Conservation (phyloP, 2,797 vertebrate genomes). For the Hozukius guyotensis region DNA sequence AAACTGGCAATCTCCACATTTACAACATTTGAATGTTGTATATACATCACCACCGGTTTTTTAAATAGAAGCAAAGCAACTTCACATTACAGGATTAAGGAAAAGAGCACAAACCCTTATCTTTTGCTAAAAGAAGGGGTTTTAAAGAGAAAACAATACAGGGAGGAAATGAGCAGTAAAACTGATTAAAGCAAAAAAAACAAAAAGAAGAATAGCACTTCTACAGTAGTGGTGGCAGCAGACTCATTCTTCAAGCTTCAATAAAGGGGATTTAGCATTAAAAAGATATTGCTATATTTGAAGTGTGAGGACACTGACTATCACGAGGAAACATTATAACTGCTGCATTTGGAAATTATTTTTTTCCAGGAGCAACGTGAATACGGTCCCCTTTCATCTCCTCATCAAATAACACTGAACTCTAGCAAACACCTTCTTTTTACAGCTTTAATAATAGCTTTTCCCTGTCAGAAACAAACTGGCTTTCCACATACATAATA, state of each 20-base stretch:
- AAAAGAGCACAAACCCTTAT: not conserved
- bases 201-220: not conserved
- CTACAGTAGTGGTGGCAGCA: too few species aligned
- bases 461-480: slow-evolving; percentile 2
- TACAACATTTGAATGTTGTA: not conserved
- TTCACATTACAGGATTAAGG: not conserved
- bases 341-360: not conserved
- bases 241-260: not conserved
- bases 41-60: not conserved
- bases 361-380: slow-evolving; percentile 3
- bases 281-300: not conserved
- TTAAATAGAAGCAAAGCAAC: not conserved
- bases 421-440: not conserved
- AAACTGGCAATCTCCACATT: not conserved
- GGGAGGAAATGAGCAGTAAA: not conserved
- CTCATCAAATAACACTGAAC: not conserved
- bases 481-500: slow-evolving; percentile 6
- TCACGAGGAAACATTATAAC: not conserved
- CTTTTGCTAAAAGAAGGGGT: not conserved
- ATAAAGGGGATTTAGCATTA: not conserved
- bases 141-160: not conserved
- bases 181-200: not conserved
- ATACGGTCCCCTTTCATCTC: slow-evolving; percentile 7
- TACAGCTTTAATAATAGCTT: not conserved
- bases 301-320: not conserved